These are phyloP conservation scores for Periparus ater DNA, from an alignment of 2,797 vertebrate genomes.

Conservation along the genomic window DNA sequence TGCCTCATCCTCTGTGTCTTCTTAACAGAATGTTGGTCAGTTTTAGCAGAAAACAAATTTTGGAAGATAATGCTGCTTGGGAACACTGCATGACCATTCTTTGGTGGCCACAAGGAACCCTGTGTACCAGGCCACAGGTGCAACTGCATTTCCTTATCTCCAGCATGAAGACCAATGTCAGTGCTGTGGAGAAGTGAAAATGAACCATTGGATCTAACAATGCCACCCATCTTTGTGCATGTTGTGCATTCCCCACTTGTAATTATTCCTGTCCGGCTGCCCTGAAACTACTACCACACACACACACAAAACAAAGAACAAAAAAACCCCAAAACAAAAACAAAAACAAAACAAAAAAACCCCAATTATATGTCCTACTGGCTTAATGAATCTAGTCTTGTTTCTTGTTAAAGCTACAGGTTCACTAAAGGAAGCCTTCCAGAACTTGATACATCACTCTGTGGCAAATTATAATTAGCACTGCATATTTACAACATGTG, in stretches of 20 bases:
- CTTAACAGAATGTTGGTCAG: rapidly evolving
- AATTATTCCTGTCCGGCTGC: not conserved
- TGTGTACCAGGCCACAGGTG: not conserved
- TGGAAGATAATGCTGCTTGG: not conserved
- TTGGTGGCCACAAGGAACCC: too few species aligned
- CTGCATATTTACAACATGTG: conserved; percentile 55
- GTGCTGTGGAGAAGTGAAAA: not conserved
- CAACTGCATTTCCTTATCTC: not conserved
- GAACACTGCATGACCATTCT: not conserved
- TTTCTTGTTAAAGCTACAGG: not conserved
- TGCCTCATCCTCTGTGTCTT: not conserved
- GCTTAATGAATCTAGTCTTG: not conserved
- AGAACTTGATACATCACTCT: conserved; percentile 16
- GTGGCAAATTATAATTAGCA: conserved; percentile 45
- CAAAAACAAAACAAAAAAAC: too few species aligned
- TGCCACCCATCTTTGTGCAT: not conserved
- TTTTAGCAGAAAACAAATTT: not conserved
- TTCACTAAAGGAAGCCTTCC: not conserved
- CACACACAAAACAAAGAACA: not conserved
- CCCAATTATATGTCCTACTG: not conserved
- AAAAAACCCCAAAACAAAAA: rapidly evolving
- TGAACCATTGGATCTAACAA: rapidly evolving
- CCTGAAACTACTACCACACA: not conserved
- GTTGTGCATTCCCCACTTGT: rapidly evolving
- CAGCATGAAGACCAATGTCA: not conserved